Evolutionary conservation across 2,888 invertebrate genomes (phyloP), one percentile per base, ranked within the genome.

Genomic region (Hipparchia semele): DNA sequence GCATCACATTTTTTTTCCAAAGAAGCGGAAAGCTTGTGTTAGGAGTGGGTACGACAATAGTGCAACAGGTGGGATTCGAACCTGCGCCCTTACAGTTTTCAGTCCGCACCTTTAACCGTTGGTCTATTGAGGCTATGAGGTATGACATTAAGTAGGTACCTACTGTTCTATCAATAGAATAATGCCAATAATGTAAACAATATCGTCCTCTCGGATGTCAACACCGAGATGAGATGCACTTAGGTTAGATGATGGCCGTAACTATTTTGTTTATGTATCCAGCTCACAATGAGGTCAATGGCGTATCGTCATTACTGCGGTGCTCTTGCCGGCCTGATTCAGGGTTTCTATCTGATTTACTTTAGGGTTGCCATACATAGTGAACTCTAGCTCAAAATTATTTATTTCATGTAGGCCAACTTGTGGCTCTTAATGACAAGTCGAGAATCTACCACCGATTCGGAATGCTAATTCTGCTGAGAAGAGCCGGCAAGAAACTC

Each of bases 221-320:
- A 72, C 74, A 66, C 53, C 68, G 51, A 67, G 73, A 68, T 64
- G 70, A 73, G 70, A 73, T 76, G 75, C 78, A 78, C 74, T 79
- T 73, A 75, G 72, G 75, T 77, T 76, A 77, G 82, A 65, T 60
- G 71, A 81, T 83, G 84, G 78, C 75, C 73, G 78, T 79, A 81
- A 81, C 78, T 78, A 82, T 77, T 86, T 87, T 88, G 85, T 86
- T 87, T 86, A 86, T 82, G 82, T 83, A 86, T 79, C 81, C 83
- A 79, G 77, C 80, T 82, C 82, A 80, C 83, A 90, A 87, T 86
- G 81, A 78, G 87, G 89, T 90, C 90, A 90, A 90, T 90, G 87
- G 84, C 87, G 86, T 79, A 81, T 82, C 86, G 87, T 87, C 83
- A 82, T 81, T 78, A 79, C 78, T 70, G 78, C 74, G 81, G 83